phyloP scores from a whole-genome alignment of 2,888 invertebrate genomes.

The Branchipolynoe longqiensis region DNA sequence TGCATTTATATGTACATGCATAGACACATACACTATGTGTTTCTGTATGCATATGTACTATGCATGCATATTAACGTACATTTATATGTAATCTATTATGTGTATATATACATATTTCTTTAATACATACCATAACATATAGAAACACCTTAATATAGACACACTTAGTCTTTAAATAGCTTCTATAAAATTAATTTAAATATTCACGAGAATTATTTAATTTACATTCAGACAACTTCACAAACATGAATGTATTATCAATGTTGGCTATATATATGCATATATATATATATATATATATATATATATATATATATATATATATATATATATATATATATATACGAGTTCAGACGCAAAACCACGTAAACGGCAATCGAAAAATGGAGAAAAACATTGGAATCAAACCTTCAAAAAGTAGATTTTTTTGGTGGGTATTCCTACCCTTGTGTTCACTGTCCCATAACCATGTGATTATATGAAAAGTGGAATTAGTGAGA shows the following conservation, averaged over 20 bases:
- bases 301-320: neutral
- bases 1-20: too few relatives aligned
- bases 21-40: neutral
- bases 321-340: slow-evolving; percentile 30
- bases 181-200: neutral
- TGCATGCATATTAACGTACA: neutral
- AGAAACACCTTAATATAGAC: neutral
- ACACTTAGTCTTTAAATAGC: neutral
- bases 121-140: neutral
- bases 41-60: neutral
- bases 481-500: too few relatives aligned
- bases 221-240: neutral
- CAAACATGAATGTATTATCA: neutral
- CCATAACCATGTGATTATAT: too few relatives aligned
- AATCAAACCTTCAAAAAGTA: too few relatives aligned
- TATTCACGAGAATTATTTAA: slow-evolving; percentile 6
- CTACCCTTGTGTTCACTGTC: too few relatives aligned
- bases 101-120: slow-evolving; percentile 8
- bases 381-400: too few relatives aligned
- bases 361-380: too few relatives aligned
- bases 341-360: too few relatives aligned
- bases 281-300: neutral
- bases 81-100: too few relatives aligned
- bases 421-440: too few relatives aligned
- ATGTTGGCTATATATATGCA: neutral